These are phyloP conservation scores for Aurelia sp. DNA, from an alignment of 30 jellyfish, hydroid and myxozoan genomes.

Conservation along the genomic window DNA sequence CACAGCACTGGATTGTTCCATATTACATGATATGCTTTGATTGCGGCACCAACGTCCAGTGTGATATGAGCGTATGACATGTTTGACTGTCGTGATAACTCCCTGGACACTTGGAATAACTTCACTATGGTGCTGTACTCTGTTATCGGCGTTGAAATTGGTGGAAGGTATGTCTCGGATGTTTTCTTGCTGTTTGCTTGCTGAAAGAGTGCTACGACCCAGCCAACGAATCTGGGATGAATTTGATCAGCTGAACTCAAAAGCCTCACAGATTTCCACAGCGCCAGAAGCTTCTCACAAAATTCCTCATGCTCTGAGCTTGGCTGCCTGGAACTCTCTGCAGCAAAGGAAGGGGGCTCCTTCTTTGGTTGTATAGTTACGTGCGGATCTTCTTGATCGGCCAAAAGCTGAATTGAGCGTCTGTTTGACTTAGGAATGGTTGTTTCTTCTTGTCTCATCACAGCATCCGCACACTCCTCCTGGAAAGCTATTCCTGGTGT, in stretches of 20 bases:
- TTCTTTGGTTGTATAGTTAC: constrained; percentile 11
- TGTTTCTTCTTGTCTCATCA: constrained; percentile 2
- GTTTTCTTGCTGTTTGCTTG: not conserved
- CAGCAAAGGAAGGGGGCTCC: constrained; percentile 45
- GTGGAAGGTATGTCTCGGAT: no score
- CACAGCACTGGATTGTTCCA: no score
- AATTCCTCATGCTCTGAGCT: not conserved
- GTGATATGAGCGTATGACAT: no score
- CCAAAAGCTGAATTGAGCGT: constrained; percentile 12
- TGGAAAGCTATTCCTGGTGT: constrained; percentile 62
- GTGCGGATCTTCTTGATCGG: not conserved
- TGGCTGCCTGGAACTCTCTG: not conserved
- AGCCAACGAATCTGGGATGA: constrained; percentile 50
- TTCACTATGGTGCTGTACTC: no score
- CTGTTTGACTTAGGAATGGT: constrained; percentile 34
- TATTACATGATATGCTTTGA: no score
- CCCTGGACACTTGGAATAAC: no score
- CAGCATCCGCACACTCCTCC: constrained; percentile 21
- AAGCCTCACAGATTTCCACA: constrained; percentile 22
- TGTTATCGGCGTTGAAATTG: no score
- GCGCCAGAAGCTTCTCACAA: constrained; percentile 3
- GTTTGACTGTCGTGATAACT: no score
- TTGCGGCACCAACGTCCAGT: no score
- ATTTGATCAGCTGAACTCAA: not conserved
- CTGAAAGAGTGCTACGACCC: constrained; percentile 8